Conservation (phyloP, 1,140 invertebrate genomes). For the Drosophila subpulchrella region DNA sequence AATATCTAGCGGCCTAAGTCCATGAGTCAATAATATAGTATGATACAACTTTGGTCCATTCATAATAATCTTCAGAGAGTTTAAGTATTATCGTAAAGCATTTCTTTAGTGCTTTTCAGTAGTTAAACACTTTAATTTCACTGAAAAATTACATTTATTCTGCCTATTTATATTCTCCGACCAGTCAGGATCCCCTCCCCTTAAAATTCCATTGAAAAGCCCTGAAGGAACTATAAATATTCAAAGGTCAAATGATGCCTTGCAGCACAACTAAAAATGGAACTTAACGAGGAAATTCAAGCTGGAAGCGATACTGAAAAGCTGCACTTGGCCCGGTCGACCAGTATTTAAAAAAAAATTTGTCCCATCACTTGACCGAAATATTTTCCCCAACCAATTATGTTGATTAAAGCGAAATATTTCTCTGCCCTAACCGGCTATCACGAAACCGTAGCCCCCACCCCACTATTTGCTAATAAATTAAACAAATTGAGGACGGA, state of each 20-base stretch:
- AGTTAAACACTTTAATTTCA: not conserved
- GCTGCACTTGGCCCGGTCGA: not conserved
- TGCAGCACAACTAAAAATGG: not conserved
- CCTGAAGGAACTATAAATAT: slow-evolving; percentile 28
- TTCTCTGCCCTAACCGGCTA: not conserved
- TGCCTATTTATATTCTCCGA: too few species aligned
- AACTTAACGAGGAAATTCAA: not conserved
- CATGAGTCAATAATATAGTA: too few species aligned
- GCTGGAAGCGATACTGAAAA: not conserved
- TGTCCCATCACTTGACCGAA: not conserved
- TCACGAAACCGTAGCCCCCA: not conserved
- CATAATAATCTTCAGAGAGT: too few species aligned
- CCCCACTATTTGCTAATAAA: slow-evolving; percentile 46
- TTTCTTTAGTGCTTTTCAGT: too few species aligned
- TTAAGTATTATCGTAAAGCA: too few species aligned
- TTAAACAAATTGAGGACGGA: slow-evolving; percentile 50
- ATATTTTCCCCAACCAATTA: slow-evolving; percentile 30
- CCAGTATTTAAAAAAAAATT: not conserved
- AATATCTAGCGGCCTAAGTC: too few species aligned
- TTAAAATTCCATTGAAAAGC: slow-evolving; percentile 11
- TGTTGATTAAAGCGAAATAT: slow-evolving; percentile 38
- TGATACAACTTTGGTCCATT: too few species aligned
- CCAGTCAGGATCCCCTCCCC: slow-evolving; percentile 2
- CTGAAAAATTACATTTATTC: not conserved
- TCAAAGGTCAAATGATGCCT: slow-evolving; percentile 13